These are phyloP conservation scores for Tursiops truncatus DNA, from an alignment of 2,113 vertebrate species.

Conservation along the genomic window DNA sequence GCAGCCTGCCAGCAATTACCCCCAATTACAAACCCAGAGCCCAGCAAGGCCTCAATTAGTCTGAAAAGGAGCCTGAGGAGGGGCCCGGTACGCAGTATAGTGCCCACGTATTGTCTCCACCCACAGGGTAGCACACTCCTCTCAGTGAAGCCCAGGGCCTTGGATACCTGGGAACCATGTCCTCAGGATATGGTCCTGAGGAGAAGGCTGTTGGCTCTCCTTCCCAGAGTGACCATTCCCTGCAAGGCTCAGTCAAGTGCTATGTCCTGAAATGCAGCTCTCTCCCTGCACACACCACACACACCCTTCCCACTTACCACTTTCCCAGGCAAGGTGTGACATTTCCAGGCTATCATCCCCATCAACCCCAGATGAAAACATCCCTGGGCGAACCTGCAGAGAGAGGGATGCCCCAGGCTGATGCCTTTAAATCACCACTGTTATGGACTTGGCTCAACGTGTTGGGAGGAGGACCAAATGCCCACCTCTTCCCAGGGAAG, in stretches of 20 bases:
- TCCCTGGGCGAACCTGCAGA: background rate
- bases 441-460: background rate
- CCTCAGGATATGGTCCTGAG: background rate
- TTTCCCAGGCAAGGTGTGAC: background rate
- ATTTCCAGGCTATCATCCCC: background rate
- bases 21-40: slow-evolving; percentile 57
- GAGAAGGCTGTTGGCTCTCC: background rate
- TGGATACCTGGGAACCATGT: background rate
- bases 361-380: background rate
- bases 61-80: slow-evolving; percentile 12
- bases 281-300: background rate
- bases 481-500: background rate
- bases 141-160: background rate
- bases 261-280: background rate
- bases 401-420: background rate
- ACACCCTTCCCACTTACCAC: background rate
- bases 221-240: background rate
- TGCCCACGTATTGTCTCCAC: background rate
- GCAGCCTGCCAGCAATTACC: slow-evolving; percentile 58
- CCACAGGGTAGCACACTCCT: background rate
- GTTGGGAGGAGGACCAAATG: background rate
- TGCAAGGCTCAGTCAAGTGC: background rate
- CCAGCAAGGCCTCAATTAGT: slow-evolving; percentile 59
- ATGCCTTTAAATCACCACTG: background rate
- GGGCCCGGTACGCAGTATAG: background rate